Percentiles rank a stretch among this genome's conserved stretches.
Conservation (phyloP, 2,888 invertebrate genomes). For the Eupelmus urozonus region DNA sequence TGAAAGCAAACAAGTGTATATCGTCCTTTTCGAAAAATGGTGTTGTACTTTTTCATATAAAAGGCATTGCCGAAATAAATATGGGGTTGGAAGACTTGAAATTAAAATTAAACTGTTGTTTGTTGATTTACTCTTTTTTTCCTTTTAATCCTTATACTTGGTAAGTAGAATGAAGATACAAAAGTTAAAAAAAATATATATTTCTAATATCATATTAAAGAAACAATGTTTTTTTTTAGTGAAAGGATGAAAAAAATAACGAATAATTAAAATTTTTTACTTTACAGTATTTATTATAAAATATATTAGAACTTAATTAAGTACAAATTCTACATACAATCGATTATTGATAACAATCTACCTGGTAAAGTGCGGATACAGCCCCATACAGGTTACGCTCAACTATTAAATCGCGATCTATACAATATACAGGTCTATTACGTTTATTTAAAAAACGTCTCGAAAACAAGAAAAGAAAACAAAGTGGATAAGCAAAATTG, state of each 20-base stretch:
- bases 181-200: conserved; percentile 3
- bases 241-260: not conserved
- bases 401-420: conserved; percentile 27
- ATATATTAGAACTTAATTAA: conserved; percentile 75
- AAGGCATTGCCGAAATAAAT: conserved; percentile 75
- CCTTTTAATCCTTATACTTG: conserved; percentile 4
- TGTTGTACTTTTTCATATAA: conserved; percentile 76
- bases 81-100: conserved; percentile 74
- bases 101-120: conserved; percentile 46
- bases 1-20: conserved; percentile 65
- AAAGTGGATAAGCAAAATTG: conserved; percentile 20
- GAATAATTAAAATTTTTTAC: conserved; percentile 34
- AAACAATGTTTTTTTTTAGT: not conserved
- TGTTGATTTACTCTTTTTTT: conserved; percentile 5
- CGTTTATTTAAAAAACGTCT: conserved; percentile 20
- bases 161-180: not conserved
- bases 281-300: conserved; percentile 72
- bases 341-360: conserved; percentile 61
- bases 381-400: conserved; percentile 35
- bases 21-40: conserved; percentile 72
- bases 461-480: conserved; percentile 44
- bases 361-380: conserved; percentile 40
- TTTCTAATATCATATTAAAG: not conserved
- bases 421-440: conserved; percentile 36
- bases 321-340: conserved; percentile 73